Evolutionary conservation across 2,888 invertebrate genomes (phyloP), one percentile per base, ranked within the genome.

Genomic region (Metallyticus violacea): DNA sequence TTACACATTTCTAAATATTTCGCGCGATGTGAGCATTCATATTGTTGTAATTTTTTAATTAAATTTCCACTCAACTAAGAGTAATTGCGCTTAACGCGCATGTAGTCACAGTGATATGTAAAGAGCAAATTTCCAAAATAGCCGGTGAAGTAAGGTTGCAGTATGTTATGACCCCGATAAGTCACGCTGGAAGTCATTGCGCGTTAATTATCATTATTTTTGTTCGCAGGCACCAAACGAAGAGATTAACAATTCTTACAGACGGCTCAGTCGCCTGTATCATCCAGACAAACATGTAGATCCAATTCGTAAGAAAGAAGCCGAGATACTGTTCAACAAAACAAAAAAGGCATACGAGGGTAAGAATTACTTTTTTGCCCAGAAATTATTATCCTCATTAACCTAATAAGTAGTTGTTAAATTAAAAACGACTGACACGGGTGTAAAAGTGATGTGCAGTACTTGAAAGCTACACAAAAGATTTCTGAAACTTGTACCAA

Each of bases 221-320:
- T 87, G 87, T 91, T 77, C 92, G 84, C 91, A 99, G 99, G 99
- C 99, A 7, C 94, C 97, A 77, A 93, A 93, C 84, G 99, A 99
- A 89, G 99, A 99, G 92, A 99, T 99, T 89, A 97, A 95, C 90
- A 96, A 96, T 93, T 97, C 99, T 1, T 99, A 99, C 91, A 94
- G 99, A 88, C 95, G 97, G 85, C 95, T 98, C 86, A 99, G 99
- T 89, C 95, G 96, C 89, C 95, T 98, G 90, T 99, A 98, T 91
- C 99, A 99, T 92, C 99, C 99, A 0, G 99, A 99, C 91, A 99
- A 99, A 92, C 99, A 99, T 92, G 93, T 94, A 22, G 97, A 98
- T 90, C 95, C 96, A 0, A 94, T 93, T 0, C 95, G 95, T 89
- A 98, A 98, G 91, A 95, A 95, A 90, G 97, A 98, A 92, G 99